A percentile compares a stretch with the other conserved stretches of the same genome.
phyloP scores from a whole-genome alignment of 2,113 vertebrate genomes.

The Choloepus hoffmanni region DNA sequence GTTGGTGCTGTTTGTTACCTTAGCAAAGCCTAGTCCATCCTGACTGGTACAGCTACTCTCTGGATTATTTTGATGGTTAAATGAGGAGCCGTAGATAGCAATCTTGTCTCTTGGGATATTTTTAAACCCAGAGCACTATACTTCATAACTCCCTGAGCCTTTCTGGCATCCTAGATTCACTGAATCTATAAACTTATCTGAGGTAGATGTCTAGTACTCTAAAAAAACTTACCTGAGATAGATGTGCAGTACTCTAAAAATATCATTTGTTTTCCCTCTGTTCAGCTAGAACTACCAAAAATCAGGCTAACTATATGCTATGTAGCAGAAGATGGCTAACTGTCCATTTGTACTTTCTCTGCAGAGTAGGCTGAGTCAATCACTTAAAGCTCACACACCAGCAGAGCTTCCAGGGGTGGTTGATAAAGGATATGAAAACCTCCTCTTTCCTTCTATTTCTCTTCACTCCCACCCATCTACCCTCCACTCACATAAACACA shows the following conservation, averaged over 20 bases:
- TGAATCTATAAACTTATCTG: accelerated
- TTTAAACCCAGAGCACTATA: neutral
- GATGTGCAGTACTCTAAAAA: no score
- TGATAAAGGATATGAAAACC: accelerated
- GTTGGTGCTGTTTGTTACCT: no score
- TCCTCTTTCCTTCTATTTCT: neutral
- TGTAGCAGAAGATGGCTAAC: accelerated
- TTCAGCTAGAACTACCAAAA: accelerated
- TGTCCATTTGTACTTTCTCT: accelerated
- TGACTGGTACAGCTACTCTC: neutral
- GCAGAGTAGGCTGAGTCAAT: no score
- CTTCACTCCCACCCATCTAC: neutral
- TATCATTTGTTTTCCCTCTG: no score
- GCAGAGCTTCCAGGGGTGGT: accelerated
- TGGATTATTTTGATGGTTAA: neutral
- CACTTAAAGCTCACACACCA: accelerated
- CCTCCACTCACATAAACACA: neutral
- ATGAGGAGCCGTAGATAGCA: neutral
- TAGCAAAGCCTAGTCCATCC: neutral
- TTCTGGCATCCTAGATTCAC: neutral
- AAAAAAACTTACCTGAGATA: no score
- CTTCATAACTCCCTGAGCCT: neutral
- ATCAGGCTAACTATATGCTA: neutral
- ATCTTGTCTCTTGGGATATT: neutral
- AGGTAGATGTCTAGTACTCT: neutral